phyloP scores from a whole-genome alignment of 2,797 vertebrate genomes.

The Anabacerthia variegaticeps region DNA sequence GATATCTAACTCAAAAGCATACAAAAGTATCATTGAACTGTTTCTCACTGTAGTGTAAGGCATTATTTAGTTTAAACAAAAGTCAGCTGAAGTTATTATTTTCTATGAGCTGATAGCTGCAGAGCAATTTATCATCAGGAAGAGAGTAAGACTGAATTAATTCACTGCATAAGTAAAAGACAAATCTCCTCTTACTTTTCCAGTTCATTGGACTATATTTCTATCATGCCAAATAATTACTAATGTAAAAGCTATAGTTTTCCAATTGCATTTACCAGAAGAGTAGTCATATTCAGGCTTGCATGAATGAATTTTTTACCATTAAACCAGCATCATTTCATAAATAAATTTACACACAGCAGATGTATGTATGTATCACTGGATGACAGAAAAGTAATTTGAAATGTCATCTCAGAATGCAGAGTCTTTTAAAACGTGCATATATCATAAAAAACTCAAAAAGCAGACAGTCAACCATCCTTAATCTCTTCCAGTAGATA shows the following conservation, averaged over 20 bases:
- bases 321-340: background rate
- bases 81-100: background rate
- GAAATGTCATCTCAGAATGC: background rate
- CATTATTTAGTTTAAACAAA: background rate
- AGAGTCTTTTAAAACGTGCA: background rate
- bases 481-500: background rate
- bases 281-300: background rate
- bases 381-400: background rate
- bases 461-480: background rate
- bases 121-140: background rate
- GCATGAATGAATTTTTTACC: background rate
- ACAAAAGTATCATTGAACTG: background rate
- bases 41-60: background rate
- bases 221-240: background rate
- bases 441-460: background rate
- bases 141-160: background rate
- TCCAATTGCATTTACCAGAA: background rate
- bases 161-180: background rate
- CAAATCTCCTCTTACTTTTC: background rate
- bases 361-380: background rate
- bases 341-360: background rate
- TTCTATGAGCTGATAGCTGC: background rate
- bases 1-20: background rate
- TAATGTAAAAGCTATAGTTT: background rate
- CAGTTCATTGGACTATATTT: background rate